These are phyloP conservation scores for Apodemia mormo DNA, from an alignment of 2,888 invertebrate genomes.

Conservation along the genomic window DNA sequence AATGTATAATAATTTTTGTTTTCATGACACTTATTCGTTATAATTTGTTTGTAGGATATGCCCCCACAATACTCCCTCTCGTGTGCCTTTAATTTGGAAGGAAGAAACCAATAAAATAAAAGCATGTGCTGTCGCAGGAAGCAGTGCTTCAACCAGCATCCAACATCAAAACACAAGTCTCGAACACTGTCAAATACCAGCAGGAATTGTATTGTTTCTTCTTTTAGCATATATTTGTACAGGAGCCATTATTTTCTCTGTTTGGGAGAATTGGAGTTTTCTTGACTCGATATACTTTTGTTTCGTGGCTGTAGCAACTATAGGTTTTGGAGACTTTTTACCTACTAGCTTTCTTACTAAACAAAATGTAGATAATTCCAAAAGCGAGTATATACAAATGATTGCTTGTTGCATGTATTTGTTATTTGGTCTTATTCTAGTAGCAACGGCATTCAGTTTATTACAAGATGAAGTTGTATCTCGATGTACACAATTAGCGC, in stretches of 20 bases:
- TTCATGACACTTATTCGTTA: too few relatives aligned
- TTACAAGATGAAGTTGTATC: slow-evolving; percentile 90
- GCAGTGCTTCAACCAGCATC: slow-evolving; percentile 59
- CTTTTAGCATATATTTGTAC: slow-evolving; percentile 87
- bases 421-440: slow-evolving; percentile 88
- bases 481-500: slow-evolving; percentile 87
- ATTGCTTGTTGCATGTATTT: slow-evolving; percentile 91
- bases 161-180: slow-evolving; percentile 57
- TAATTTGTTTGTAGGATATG: slow-evolving; percentile 60
- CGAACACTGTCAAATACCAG: slow-evolving; percentile 72
- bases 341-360: slow-evolving; percentile 81
- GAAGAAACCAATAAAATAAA: slow-evolving; percentile 67
- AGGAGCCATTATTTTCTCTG: slow-evolving; percentile 89
- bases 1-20: too few relatives aligned
- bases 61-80: slow-evolving; percentile 88
- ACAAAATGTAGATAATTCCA: slow-evolving; percentile 65
- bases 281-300: slow-evolving; percentile 92
- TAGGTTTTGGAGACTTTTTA: slow-evolving; percentile 90
- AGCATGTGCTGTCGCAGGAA: slow-evolving; percentile 64
- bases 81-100: slow-evolving; percentile 87
- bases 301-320: slow-evolving; percentile 91
- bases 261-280: slow-evolving; percentile 91
- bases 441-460: slow-evolving; percentile 92
- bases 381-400: slow-evolving; percentile 85
- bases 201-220: slow-evolving; percentile 83